Evolutionary conservation across 2,888 invertebrate genomes (phyloP).

Genomic region (Halocaridina rubra): DNA sequence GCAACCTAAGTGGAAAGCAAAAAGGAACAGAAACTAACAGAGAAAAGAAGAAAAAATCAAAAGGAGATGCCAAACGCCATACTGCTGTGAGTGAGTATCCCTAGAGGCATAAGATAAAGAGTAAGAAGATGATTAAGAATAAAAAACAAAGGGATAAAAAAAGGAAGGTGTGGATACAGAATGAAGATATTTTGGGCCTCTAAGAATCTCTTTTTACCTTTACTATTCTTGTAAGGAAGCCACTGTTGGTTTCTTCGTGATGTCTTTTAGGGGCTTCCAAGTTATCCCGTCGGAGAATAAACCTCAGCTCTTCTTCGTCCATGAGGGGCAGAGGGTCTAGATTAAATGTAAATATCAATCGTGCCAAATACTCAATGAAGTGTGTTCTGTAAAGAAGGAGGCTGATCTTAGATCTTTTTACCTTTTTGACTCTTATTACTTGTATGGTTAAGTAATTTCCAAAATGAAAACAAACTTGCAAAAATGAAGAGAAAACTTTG

Average conservation of each 20-base stretch:
- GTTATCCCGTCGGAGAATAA: slow-evolving; percentile 80
- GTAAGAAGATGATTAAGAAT: neutral
- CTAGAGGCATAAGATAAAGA: neutral
- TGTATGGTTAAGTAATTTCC: no score
- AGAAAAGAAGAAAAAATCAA: neutral
- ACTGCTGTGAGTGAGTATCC: no score
- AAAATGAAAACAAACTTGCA: no score
- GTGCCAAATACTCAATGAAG: slow-evolving; percentile 77
- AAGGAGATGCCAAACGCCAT: no score
- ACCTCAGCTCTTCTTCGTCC: slow-evolving; percentile 84
- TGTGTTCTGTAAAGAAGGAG: slow-evolving; percentile 63
- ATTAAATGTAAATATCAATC: slow-evolving; percentile 77
- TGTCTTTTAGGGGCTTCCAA: slow-evolving; percentile 74
- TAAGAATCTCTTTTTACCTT: slow-evolving; percentile 61
- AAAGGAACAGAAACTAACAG: no score
- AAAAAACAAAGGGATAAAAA: no score
- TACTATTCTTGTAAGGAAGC: slow-evolving; percentile 26
- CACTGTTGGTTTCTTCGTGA: slow-evolving; percentile 26
- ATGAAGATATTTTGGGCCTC: no score
- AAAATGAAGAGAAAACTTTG: no score
- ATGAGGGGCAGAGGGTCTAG: slow-evolving; percentile 84
- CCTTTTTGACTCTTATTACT: no score
- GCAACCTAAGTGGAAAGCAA: slow-evolving; percentile 81
- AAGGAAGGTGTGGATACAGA: no score
- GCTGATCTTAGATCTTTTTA: slow-evolving; percentile 45